These are phyloP conservation scores for Coluber constrictor DNA, from an alignment of 2,797 vertebrate species.

Conservation along the genomic window DNA sequence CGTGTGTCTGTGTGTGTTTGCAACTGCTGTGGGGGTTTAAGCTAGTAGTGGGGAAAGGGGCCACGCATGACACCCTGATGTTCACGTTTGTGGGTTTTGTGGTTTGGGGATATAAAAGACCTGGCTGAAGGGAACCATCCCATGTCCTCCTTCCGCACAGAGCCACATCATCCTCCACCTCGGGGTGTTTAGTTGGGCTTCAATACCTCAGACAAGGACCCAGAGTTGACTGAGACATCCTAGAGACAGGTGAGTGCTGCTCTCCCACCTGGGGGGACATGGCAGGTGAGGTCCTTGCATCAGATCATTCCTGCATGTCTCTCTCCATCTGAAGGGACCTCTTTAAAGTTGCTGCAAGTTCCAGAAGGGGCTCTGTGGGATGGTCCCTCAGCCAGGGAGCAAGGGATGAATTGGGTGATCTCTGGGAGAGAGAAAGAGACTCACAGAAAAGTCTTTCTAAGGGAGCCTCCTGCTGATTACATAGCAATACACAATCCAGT, in stretches of 20 bases:
- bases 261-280: neutral
- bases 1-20: neutral
- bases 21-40: neutral
- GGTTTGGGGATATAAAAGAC: neutral
- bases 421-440: neutral
- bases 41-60: neutral
- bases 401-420: no score
- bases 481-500: neutral
- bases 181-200: neutral
- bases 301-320: neutral
- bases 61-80: neutral
- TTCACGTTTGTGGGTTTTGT: neutral
- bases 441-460: neutral
- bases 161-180: neutral
- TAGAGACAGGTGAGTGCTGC: neutral
- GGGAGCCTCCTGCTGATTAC: neutral
- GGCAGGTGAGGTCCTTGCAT: neutral
- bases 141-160: neutral
- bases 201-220: neutral
- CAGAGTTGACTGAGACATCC: no score
- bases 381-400: no score
- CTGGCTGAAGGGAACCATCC: accelerated
- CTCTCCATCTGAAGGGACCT: neutral
- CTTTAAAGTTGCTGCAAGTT: neutral
- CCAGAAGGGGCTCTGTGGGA: no score